These are phyloP conservation scores for Sceloporus undulatus DNA, from an alignment of 2,113 vertebrate genomes.

Conservation along the genomic window DNA sequence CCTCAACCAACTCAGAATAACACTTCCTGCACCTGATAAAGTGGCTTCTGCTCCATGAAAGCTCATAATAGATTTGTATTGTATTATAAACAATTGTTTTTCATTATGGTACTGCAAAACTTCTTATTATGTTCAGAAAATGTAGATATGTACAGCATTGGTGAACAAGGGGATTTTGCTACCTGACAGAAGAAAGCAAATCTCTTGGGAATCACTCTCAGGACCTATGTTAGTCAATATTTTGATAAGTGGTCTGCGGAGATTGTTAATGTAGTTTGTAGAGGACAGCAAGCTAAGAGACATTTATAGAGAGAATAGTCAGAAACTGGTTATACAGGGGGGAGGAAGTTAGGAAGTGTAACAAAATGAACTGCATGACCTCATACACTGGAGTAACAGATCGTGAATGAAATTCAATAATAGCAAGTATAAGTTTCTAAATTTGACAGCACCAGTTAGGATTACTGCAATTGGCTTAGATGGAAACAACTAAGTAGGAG, in stretches of 20 bases:
- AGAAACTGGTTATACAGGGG: neutral
- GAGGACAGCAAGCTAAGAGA: neutral
- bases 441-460: neutral
- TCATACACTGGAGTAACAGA: neutral
- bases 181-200: neutral
- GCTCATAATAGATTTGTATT: too few species aligned
- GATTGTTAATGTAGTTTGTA: neutral
- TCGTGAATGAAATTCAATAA: neutral
- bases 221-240: neutral
- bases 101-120: neutral
- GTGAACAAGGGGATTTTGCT: neutral
- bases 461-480: constrained; percentile 1
- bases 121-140: neutral
- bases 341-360: neutral
- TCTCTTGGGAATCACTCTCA: neutral
- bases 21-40: neutral
- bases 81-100: neutral
- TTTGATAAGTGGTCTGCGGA: neutral
- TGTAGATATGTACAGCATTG: neutral
- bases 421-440: neutral
- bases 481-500: neutral
- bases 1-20: neutral
- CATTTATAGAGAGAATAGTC: neutral
- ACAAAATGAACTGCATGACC: neutral
- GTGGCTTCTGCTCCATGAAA: neutral